A percentile compares a stretch with the other conserved stretches of the same genome.
Evolutionary conservation across 2,797 vertebrate species (phyloP).

Genomic region (Neopelma chrysocephalum): DNA sequence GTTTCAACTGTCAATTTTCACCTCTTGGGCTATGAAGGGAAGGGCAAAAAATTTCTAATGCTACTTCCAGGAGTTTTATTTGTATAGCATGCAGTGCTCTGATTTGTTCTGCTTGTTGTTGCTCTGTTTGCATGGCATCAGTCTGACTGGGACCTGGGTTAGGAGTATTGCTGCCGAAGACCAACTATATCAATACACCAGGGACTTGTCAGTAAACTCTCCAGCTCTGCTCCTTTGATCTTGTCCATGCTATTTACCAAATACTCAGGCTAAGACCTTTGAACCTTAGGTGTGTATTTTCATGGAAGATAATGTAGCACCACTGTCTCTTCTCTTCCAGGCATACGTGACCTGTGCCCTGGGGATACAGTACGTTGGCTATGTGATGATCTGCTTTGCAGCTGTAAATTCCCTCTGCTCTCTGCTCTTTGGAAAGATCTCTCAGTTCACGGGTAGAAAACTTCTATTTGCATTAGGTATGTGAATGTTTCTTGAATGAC

Average conservation of each 20-base stretch:
- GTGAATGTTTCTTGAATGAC: background rate
- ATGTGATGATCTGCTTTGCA: constrained; percentile 92
- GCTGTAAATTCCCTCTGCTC: constrained; percentile 86
- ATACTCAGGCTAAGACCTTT: background rate
- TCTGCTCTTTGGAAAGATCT: constrained; percentile 83
- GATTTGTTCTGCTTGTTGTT: background rate
- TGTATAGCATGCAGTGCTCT: background rate
- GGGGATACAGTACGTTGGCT: constrained; percentile 91
- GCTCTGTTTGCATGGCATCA: background rate
- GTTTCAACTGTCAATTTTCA: background rate
- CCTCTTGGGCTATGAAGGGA: background rate
- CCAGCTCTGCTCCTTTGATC: background rate
- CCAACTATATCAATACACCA: background rate
- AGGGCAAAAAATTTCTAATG: background rate
- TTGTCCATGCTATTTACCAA: background rate
- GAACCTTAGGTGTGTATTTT: background rate
- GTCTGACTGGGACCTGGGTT: background rate
- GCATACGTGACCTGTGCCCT: constrained; percentile 89
- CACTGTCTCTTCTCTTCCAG: constrained; percentile 69
- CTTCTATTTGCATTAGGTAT: constrained; percentile 85
- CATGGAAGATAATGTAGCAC: background rate
- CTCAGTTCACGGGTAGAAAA: constrained; percentile 82
- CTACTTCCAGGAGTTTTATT: background rate
- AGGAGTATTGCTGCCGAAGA: background rate
- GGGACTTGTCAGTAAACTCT: background rate